phyloP scores from a whole-genome alignment of 2,888 invertebrate species.

The Digitonthophagus gazella region DNA sequence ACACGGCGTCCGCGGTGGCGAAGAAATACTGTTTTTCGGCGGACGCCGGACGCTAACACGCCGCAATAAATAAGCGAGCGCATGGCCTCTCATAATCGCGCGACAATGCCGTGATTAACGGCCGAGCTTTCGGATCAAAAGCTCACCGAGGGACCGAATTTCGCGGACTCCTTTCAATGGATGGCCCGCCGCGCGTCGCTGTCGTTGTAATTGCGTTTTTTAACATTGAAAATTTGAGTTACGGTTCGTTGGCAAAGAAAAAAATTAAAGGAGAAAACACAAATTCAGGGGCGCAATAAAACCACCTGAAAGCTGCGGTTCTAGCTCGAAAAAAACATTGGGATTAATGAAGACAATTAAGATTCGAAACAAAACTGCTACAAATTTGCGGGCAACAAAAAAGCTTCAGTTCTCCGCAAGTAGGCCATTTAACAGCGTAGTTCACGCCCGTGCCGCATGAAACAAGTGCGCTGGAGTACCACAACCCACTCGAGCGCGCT shows the following conservation, averaged over 20 bases:
- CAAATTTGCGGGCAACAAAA: neutral
- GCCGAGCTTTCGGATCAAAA: neutral
- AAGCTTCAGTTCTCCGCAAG: slow-evolving; percentile 14
- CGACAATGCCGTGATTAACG: neutral
- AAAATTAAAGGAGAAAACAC: neutral
- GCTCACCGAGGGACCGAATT: neutral
- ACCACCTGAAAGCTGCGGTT: no score
- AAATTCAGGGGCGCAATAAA: no score
- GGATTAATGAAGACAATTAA: neutral
- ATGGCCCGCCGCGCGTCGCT: neutral
- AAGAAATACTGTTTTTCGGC: slow-evolving; percentile 37
- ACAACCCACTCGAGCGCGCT: slow-evolving; percentile 37
- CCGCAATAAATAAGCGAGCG: slow-evolving; percentile 34
- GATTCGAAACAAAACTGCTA: neutral
- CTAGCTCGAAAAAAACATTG: no score
- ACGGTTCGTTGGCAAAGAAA: neutral
- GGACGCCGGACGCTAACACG: slow-evolving; percentile 35
- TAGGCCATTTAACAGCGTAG: slow-evolving; percentile 29
- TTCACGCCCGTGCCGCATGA: slow-evolving; percentile 39
- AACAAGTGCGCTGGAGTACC: slow-evolving; percentile 37
- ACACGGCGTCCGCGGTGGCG: neutral
- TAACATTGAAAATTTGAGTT: neutral
- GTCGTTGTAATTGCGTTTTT: no score
- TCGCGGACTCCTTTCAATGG: neutral
- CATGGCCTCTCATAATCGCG: neutral